phyloP scores from a whole-genome alignment of 2,113 vertebrate species.

The Lutjanus erythropterus region DNA sequence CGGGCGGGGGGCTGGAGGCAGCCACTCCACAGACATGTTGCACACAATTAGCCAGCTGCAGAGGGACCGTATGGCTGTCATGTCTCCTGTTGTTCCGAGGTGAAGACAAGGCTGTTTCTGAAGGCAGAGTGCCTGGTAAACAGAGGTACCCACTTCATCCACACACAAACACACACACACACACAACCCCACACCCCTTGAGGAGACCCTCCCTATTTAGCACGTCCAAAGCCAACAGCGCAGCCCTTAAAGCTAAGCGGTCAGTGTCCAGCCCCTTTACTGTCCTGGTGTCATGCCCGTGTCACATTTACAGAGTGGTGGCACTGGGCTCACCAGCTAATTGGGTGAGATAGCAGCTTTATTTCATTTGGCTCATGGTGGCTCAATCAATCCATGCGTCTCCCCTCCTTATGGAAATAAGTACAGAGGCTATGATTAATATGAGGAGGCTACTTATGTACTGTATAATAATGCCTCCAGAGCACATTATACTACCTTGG shows the following conservation, averaged over 20 bases:
- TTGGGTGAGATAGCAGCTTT: slow-evolving; percentile 51
- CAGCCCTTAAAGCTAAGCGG: slow-evolving; percentile 37
- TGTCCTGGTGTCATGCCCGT: slow-evolving; percentile 15
- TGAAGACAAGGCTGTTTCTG: slow-evolving; percentile 75
- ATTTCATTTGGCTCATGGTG: slow-evolving; percentile 37
- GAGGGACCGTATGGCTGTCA: slow-evolving; percentile 81
- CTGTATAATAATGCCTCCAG: neutral
- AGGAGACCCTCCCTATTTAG: slow-evolving; percentile 59
- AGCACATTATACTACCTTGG: neutral
- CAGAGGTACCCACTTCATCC: slow-evolving; percentile 36
- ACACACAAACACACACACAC: neutral
- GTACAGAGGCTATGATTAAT: neutral
- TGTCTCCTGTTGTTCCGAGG: slow-evolving; percentile 77
- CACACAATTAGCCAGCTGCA: slow-evolving; percentile 76
- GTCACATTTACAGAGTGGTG: slow-evolving; percentile 63
- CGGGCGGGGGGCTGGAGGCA: slow-evolving; percentile 3
- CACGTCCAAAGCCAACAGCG: slow-evolving; percentile 46
- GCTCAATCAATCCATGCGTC: neutral
- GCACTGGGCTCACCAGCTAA: slow-evolving; percentile 41
- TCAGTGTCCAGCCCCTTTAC: slow-evolving; percentile 30
- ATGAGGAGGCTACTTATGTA: neutral
- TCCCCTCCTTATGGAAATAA: neutral
- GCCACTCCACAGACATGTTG: slow-evolving; percentile 62
- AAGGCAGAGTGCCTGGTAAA: slow-evolving; percentile 75
- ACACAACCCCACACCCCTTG: slow-evolving; percentile 4